phyloP scores from a whole-genome alignment of 2,113 vertebrate genomes.

The Atherinomorus stipes region DNA sequence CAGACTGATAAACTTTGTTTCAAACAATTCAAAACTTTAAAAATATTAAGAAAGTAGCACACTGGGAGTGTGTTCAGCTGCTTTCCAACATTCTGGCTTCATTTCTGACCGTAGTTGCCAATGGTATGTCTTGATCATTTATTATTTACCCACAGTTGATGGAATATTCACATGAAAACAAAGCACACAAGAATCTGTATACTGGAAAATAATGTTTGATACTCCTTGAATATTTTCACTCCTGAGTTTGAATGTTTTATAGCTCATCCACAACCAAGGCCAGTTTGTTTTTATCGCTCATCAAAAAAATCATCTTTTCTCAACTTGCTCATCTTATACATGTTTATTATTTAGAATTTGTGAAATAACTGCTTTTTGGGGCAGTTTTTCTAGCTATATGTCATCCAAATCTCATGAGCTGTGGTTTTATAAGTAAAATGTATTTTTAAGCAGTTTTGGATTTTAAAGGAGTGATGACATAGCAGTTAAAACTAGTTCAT shows the following conservation, averaged over 20 bases:
- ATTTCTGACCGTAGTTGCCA: background rate
- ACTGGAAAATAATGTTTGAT: background rate
- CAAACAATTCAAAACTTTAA: background rate
- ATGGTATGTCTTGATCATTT: constrained; percentile 1
- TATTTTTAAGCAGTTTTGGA: too few species aligned
- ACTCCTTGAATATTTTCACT: background rate
- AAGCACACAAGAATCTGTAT: background rate
- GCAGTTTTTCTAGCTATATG: too few species aligned
- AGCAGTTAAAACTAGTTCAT: too few species aligned
- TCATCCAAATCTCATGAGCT: too few species aligned
- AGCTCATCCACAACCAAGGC: background rate
- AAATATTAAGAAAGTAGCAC: constrained; percentile 8
- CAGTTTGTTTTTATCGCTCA: background rate
- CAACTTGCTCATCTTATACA: too few species aligned
- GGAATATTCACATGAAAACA: too few species aligned
- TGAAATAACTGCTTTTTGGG: too few species aligned
- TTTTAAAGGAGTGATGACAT: too few species aligned
- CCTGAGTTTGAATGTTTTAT: background rate
- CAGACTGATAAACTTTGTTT: constrained; percentile 20
- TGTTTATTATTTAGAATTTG: too few species aligned
- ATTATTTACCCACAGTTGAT: constrained; percentile 10
- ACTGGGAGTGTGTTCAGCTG: background rate
- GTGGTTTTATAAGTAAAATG: too few species aligned
- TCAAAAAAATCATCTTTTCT: background rate
- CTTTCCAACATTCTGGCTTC: background rate